These are phyloP conservation scores for Colletes latitarsis DNA, from an alignment of 1,140 invertebrate genomes.

Conservation along the genomic window DNA sequence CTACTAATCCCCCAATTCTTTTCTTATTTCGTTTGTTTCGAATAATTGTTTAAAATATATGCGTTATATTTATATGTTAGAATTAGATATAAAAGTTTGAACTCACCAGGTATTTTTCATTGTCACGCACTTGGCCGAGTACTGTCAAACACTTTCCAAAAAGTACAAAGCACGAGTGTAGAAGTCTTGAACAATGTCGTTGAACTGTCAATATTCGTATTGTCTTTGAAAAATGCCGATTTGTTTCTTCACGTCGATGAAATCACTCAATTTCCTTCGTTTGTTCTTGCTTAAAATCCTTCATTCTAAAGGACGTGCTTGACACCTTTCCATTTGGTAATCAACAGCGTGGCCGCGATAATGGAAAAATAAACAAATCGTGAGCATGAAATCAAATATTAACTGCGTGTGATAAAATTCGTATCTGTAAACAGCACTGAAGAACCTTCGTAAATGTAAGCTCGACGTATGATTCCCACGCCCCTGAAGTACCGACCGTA, in stretches of 20 bases:
- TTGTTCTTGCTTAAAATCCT: not conserved
- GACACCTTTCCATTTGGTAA: constrained; percentile 33
- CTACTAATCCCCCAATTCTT: not conserved
- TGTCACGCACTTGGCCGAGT: not conserved
- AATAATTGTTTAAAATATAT: constrained; percentile 17
- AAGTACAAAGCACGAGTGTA: constrained; percentile 21
- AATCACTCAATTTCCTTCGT: not conserved
- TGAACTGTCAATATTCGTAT: constrained; percentile 21
- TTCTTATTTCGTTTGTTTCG: constrained; percentile 17
- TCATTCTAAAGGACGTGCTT: constrained; percentile 11
- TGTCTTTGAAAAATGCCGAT: constrained; percentile 36
- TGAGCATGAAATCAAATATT: constrained; percentile 45
- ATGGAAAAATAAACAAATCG: constrained; percentile 56
- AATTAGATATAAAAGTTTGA: constrained; percentile 12
- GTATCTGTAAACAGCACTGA: not conserved
- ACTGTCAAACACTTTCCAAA: constrained; percentile 27
- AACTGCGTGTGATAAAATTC: constrained; percentile 11
- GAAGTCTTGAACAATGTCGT: not conserved
- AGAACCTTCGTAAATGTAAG: constrained; percentile 7
- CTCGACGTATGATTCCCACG: constrained; percentile 25
- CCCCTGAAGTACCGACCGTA: constrained; percentile 40
- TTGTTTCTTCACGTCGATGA: not conserved
- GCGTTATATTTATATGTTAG: not conserved
- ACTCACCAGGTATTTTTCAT: constrained; percentile 48
- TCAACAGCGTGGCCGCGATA: constrained; percentile 29